phyloP scores from a whole-genome alignment of 2,888 invertebrate species.

The Harpalus rufipes region DNA sequence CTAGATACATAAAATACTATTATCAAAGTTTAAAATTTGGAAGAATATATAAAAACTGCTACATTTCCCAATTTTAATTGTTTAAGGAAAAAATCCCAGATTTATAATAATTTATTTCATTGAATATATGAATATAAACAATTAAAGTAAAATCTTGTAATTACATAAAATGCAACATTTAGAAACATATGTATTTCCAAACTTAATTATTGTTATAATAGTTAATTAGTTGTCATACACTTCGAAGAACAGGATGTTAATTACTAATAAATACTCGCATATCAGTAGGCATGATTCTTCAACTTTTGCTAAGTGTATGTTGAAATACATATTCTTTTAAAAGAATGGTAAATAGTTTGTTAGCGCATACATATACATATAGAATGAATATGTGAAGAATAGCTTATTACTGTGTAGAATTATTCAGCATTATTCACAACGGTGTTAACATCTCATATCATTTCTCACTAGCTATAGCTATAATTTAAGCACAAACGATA shows the following conservation, averaged over 20 bases:
- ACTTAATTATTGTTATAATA: too few species aligned
- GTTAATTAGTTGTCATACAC: neutral
- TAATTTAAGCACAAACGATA: slow-evolving; percentile 29
- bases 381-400: slow-evolving; percentile 7
- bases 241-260: neutral
- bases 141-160: too few species aligned
- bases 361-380: neutral
- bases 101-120: too few species aligned
- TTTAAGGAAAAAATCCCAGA: too few species aligned
- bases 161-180: too few species aligned
- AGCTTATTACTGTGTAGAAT: slow-evolving; percentile 8
- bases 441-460: neutral
- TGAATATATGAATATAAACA: too few species aligned
- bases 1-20: too few species aligned
- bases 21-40: too few species aligned
- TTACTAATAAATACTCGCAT: neutral
- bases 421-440: slow-evolving; percentile 11
- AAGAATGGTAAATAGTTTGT: neutral
- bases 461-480: slow-evolving; percentile 18
- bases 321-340: slow-evolving; percentile 1
- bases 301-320: neutral
- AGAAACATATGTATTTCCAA: too few species aligned
- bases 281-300: neutral
- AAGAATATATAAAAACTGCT: too few species aligned
- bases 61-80: too few species aligned